Evolutionary conservation across 1,140 invertebrate species (phyloP), one percentile per base, ranked within the genome.

Genomic region (Ceratitis capitata): DNA sequence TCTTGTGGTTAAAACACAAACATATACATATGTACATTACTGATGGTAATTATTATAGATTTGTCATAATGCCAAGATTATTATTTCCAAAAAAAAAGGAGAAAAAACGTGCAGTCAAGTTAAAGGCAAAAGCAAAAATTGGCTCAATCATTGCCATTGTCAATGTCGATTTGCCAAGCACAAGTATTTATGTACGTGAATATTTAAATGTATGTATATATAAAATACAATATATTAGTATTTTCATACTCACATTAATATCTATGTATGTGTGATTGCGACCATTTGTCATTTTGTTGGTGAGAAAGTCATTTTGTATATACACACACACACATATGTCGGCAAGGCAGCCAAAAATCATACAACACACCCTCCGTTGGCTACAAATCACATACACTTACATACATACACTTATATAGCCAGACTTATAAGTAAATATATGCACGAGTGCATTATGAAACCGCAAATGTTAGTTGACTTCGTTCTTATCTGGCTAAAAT

Each of bases 81-180:
- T 61, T 29, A 61, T 69, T 69, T 32, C 12, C 29, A 3, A n/a
- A 69, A 35, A 19, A 35, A 5, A 69, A 39, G 3, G 5, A 12
- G 29, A 19, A 69, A 69, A 29, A 19, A 78, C 23, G 69, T n/a
- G n/a, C n/a, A n/a, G n/a, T 23, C 69, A 47, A 78, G n/a, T 78
- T 35, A 35, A 78, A 78, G 69, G 69, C 39, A 23, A 45, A 78
- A 78, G 39, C 19, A 45, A 42, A 78, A 78, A 45, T 78, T 26
- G 39, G 69, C 69, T 26, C 42, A 78, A 7, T 78, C 69, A 78
- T 78, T 78, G 69, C 69, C 39, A 78, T 10, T 78, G 69, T 23
- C 69, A 78, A 78, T 42, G 69, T 45, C 42, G 69, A n/a, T 42
- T 78, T n/a, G n/a, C 10, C 69, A 26, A 78, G 32, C 23, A 45